Conservation (phyloP, 2,113 vertebrate species). For the Setophaga coronata region DNA sequence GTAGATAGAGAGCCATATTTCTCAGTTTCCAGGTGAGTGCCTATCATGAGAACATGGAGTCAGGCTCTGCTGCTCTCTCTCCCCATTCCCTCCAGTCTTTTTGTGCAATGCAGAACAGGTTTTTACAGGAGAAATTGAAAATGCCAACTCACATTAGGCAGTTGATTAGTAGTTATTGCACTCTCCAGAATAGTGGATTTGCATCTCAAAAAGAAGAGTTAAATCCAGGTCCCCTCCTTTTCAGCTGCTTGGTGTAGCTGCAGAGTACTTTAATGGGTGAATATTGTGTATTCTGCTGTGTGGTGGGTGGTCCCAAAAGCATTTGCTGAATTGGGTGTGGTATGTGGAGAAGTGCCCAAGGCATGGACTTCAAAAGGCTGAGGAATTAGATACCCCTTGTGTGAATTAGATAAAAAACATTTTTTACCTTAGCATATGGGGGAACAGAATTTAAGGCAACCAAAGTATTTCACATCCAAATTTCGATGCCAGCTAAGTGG, state of each 20-base stretch:
- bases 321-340: background rate
- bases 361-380: background rate
- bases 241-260: background rate
- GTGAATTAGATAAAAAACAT: background rate
- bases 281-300: background rate
- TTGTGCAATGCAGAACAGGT: slow-evolving; percentile 2
- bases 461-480: background rate
- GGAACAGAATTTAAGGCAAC: background rate
- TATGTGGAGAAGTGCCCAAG: background rate
- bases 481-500: background rate
- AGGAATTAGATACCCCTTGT: background rate
- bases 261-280: background rate
- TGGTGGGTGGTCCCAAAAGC: background rate
- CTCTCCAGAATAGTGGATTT: slow-evolving; percentile 20
- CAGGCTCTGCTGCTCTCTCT: slow-evolving; percentile 19
- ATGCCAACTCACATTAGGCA: slow-evolving; percentile 49
- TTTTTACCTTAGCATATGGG: background rate
- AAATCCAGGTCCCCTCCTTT: background rate
- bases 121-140: slow-evolving; percentile 63
- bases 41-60: slow-evolving; percentile 7
- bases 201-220: slow-evolving; percentile 24
- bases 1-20: slow-evolving; percentile 19
- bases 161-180: slow-evolving; percentile 53
- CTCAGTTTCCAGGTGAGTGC: slow-evolving; percentile 49
- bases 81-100: background rate